Evolutionary conservation across 2,797 vertebrate species (phyloP), one percentile per base, ranked within the genome.

Genomic region (Perdix hodgsoniae): DNA sequence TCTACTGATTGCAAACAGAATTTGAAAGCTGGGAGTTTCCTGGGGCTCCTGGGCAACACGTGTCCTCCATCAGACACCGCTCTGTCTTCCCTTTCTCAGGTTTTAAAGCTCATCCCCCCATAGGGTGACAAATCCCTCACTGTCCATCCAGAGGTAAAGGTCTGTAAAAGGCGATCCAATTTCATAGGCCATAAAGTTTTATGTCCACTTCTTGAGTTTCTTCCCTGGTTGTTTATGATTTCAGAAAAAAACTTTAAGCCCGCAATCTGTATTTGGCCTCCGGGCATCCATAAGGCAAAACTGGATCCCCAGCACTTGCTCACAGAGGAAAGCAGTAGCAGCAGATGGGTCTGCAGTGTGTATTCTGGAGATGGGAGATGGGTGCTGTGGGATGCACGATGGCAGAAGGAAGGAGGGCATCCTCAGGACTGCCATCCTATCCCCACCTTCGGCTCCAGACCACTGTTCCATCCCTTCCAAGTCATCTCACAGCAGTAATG

Each of bases 141-240:
- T 91, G 95, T 91, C 96, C 94, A 93, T 83, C 94, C 83, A 83
- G 76, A 96, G 83, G 92, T 83, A 88, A 95, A 96, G 92, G 94
- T 90, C 94, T 31, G 45, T 31, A 88, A 95, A 94, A 97, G 94
- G 96, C 95, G 93, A 89, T 97, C 97, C 95, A 96, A 17, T 98
- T 98, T 98, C 96, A 96, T 95, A 97, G 96, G 26, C 91, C 94
- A 94, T 97, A 91, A 97, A 97, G 92, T 97, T 97, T 78, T 73
- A 95, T 64, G 80, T 77, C 94, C 88, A 61, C 70, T 96, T 95
- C 92, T 94, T 88, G 73, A 83, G 66, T 95, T 95, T 84, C 80
- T 93, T 59, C 59, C 90, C 76, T 94, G 7, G 15, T 95, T 95
- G 91, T 96, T 97, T 97, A 96, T 72, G 93, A 71, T 87, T 90